Evolutionary conservation across 2,113 vertebrate genomes (phyloP), one percentile per base, ranked within the genome.

Genomic region (Bombycilla garrulus): DNA sequence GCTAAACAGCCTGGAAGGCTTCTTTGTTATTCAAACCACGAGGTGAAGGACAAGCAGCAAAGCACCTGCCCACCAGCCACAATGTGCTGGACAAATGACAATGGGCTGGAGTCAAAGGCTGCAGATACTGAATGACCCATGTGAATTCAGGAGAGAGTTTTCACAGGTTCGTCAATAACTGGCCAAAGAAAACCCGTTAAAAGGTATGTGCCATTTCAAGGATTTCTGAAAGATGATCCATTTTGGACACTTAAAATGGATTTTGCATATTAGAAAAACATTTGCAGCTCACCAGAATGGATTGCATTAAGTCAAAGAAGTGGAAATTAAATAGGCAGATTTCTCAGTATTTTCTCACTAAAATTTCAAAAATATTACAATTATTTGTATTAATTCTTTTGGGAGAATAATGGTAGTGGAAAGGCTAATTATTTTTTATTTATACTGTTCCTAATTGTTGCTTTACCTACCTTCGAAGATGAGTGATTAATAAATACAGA

Each of bases 21-120:
- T n/a, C 81, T 95, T 94, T 95, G 88, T 88, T 83, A 93, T 94
- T 93, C 67, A 96, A 93, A 90, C 36, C 33, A 42, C 0, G 50
- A 94, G 38, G 73, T 40, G 53, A 91, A 95, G 95, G 93, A 94
- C 44, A 11, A 70, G 64, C 60, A 93, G 45, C 31, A 85, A 56
- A 57, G 44, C 82, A 90, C 62, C 78, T 48, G 22, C 94, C 88
- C 88, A 88, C 16, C 67, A 72, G 45, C 78, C 67, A 42, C 70
- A 79, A 25, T 51, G 56, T 51, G 15, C 78, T 47, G 86, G 38
- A 2, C 73, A 31, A 92, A 67, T 2, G 65, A 92, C 89, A 79
- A 56, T 69, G 71, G 56, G 11, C 56, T 90, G 58, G 2, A 89
- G 61, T 91, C 70, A 96, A 86, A 89, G 81, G 62, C 86, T 85